Evolutionary conservation across 2,888 invertebrate species (phyloP), one percentile per base, ranked within the genome.

Genomic region (Ptilodon capucinus): DNA sequence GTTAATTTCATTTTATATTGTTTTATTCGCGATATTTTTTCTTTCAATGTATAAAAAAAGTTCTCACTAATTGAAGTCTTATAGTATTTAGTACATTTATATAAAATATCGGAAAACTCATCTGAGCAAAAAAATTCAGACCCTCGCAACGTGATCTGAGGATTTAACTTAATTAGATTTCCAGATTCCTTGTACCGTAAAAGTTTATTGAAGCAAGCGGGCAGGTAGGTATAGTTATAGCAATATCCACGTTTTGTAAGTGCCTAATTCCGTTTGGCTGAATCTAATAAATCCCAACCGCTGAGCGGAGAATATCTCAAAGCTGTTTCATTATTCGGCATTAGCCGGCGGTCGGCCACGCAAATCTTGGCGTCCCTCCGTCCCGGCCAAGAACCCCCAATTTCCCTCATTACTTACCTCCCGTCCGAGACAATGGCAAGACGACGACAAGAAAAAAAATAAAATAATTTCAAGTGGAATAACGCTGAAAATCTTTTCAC

Each of bases 401-500:
- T 89, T 91, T 87, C 86, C 88, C 86, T 90, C 90, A 91, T 89
- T 90, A 88, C 91, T 90, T 90, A 91, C 91, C 87, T 90, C 82
- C 81, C 82, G 73, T 76, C 81, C 85, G 88, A 90, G 91, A 91
- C 91, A 91, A 91, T 91, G 78, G 90, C 81, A 90, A 88, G 89
- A 91, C 83, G 84, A 86, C 79, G 85, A 85, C 85, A 84, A 83
- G 86, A 88, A 89, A 88, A 84, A 86, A 83, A 71, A 70, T 78
- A 89, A 87, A 89, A 90, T 89, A 91, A 91, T 89, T 88, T 91
- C 90, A 91, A 91, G 91, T 91, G 90, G 91, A 90, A 88, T 88
- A 90, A 87, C 86, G 88, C 89, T 90, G 89, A 88, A 89, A 90
- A 89, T 89, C 91, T 90, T 91, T 91, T 91, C 90, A 91, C 79